These are phyloP conservation scores for Pseudococcus viburni DNA, from an alignment of 2,888 invertebrate genomes.

Conservation along the genomic window DNA sequence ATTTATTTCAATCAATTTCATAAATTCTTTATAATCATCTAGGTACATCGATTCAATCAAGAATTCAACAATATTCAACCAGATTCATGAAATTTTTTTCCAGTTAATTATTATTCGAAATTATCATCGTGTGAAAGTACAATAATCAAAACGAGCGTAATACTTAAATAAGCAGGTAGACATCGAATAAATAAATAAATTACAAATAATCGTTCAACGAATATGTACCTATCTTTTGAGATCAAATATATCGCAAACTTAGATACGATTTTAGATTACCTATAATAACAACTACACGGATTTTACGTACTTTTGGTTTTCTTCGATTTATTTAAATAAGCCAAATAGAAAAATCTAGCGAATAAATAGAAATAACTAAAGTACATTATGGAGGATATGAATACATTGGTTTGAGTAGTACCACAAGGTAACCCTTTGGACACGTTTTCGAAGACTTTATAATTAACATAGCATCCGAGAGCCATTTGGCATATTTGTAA, in stretches of 20 bases:
- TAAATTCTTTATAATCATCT: background rate
- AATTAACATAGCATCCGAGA: slow-evolving; percentile 89
- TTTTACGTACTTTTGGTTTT: slow-evolving; percentile 68
- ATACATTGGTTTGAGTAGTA: slow-evolving; percentile 87
- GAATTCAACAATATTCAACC: too few species aligned
- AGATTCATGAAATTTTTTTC: too few species aligned
- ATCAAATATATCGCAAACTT: background rate
- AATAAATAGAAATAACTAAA: slow-evolving; percentile 94
- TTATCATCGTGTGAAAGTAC: background rate
- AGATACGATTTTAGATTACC: too few species aligned
- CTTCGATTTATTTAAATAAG: slow-evolving; percentile 77
- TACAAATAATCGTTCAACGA: background rate
- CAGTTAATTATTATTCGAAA: background rate
- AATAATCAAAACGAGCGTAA: background rate
- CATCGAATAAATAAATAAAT: background rate
- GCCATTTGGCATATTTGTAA: slow-evolving; percentile 95
- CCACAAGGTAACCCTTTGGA: slow-evolving; percentile 82
- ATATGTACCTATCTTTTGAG: background rate
- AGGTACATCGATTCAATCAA: too few species aligned
- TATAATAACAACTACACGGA: background rate
- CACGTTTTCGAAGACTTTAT: slow-evolving; percentile 85
- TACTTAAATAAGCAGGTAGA: background rate
- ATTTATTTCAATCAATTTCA: background rate
- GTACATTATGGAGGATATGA: slow-evolving; percentile 92
- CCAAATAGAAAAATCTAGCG: slow-evolving; percentile 93